Conservation (phyloP, 2,888 invertebrate genomes). For the Ochropacha duplaris region DNA sequence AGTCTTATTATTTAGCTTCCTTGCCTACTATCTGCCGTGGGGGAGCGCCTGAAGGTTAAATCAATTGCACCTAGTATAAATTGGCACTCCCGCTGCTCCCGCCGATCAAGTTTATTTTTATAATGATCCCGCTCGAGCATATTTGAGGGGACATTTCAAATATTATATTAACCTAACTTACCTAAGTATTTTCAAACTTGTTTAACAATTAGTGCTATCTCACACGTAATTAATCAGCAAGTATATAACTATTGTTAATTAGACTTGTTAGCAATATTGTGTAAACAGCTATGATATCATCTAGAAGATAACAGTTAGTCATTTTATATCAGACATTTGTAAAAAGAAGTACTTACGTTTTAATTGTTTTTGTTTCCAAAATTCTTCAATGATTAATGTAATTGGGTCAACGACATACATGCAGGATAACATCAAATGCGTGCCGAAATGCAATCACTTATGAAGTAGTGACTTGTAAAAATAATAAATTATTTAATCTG, state of each 20-base stretch:
- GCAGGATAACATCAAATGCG: neutral
- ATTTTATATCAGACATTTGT: neutral
- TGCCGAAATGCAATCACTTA: neutral
- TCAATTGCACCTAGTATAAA: slow-evolving; percentile 46
- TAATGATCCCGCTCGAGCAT: neutral
- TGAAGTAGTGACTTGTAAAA: neutral
- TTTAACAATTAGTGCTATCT: neutral
- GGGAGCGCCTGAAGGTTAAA: slow-evolving; percentile 52
- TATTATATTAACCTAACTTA: neutral
- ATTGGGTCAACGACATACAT: neutral
- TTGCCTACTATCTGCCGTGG: slow-evolving; percentile 8
- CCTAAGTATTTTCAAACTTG: neutral
- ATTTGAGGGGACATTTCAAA: neutral
- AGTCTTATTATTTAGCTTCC: neutral
- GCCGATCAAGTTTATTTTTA: slow-evolving; percentile 18
- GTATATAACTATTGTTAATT: neutral
- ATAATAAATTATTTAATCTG: neutral
- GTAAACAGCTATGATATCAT: neutral
- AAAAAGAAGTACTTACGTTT: too few species aligned
- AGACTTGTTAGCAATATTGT: neutral
- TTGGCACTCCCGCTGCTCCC: slow-evolving; percentile 11
- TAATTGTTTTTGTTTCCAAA: too few species aligned
- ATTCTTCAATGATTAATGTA: neutral
- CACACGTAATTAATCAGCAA: neutral
- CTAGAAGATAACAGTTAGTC: neutral